A percentile compares a stretch with the other conserved stretches of the same genome.
Evolutionary conservation across 2,888 invertebrate genomes (phyloP).

Genomic region (Ctenicera cuprea): DNA sequence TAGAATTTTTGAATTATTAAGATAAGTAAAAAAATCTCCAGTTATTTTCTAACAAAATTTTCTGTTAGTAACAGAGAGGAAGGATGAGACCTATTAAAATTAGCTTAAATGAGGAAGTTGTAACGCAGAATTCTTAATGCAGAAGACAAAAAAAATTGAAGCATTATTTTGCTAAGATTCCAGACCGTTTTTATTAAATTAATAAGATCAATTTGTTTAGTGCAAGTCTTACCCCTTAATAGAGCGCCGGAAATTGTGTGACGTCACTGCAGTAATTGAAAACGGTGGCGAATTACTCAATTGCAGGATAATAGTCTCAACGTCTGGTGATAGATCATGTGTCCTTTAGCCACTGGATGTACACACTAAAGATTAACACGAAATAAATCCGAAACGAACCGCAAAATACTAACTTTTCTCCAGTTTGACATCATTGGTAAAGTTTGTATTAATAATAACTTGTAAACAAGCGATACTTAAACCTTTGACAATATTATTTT

Average conservation of each 20-base stretch:
- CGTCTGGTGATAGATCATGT: constrained; percentile 45
- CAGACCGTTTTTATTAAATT: constrained; percentile 39
- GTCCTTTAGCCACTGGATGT: constrained; percentile 30
- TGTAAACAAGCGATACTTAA: background rate
- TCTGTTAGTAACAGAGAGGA: background rate
- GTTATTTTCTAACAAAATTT: background rate
- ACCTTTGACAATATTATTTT: background rate
- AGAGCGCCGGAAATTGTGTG: constrained; percentile 58
- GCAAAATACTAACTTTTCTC: background rate
- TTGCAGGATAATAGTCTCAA: constrained; percentile 48
- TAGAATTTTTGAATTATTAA: too few relatives aligned
- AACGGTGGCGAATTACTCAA: constrained; percentile 55
- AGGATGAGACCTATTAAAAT: background rate
- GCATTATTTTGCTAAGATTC: constrained; percentile 7
- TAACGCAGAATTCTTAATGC: background rate
- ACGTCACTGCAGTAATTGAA: constrained; percentile 61
- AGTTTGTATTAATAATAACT: constrained; percentile 1
- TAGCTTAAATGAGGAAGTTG: background rate
- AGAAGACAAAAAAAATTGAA: background rate
- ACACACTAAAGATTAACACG: constrained; percentile 12
- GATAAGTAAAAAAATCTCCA: too few relatives aligned
- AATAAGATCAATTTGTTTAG: constrained; percentile 45
- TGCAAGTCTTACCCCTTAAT: constrained; percentile 58
- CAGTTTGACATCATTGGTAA: background rate
- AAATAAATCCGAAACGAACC: background rate